phyloP scores from a whole-genome alignment of 2,797 vertebrate species.

The Macrochelys suwanniensis region DNA sequence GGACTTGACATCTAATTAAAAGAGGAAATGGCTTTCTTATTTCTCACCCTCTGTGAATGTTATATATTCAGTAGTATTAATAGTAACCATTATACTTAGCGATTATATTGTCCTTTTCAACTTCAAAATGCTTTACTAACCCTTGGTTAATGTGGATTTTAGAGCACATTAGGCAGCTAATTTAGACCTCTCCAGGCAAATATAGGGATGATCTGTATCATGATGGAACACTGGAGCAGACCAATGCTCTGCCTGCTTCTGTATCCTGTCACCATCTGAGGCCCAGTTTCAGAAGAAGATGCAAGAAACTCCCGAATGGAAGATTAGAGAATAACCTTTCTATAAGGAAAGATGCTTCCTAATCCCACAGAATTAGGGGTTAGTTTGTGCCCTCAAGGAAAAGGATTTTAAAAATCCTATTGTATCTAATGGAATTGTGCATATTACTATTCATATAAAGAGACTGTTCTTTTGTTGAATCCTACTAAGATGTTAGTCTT shows the following conservation, averaged over 20 bases:
- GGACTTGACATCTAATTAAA: background rate
- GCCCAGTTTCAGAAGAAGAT: background rate
- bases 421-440: background rate
- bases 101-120: background rate
- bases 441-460: background rate
- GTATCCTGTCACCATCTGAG: background rate
- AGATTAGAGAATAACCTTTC: background rate
- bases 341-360: background rate
- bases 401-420: too few species aligned
- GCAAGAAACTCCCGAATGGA: background rate
- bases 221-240: background rate
- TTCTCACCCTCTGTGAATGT: background rate
- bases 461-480: background rate
- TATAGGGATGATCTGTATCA: background rate
- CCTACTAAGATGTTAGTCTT: background rate
- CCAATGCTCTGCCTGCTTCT: background rate
- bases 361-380: background rate
- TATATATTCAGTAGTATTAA: background rate
- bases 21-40: background rate
- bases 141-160: background rate
- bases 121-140: background rate
- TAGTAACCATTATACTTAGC: background rate
- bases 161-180: background rate
- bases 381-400: too few species aligned
- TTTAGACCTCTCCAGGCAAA: background rate